A percentile compares a stretch with the other conserved stretches of the same genome.
Evolutionary conservation across 2,797 vertebrate species (phyloP).

Genomic region (Emydoidea blandingii): DNA sequence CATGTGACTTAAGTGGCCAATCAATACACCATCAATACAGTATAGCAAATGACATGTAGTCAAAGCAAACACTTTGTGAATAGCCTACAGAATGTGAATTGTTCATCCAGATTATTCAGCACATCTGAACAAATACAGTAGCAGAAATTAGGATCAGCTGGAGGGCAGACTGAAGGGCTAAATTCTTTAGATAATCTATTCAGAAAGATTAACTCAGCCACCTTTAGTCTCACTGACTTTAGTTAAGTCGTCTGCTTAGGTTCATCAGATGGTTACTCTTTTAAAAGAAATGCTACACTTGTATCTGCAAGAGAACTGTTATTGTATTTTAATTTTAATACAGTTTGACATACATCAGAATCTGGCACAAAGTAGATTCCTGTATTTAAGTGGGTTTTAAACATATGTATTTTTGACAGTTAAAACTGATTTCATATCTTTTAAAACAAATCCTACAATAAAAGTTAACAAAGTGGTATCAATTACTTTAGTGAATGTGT

Average conservation of each 20-base stretch:
- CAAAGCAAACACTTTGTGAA: constrained; percentile 2
- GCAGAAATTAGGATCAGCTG: constrained; percentile 52
- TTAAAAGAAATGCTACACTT: constrained; percentile 21
- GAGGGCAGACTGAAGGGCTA: constrained; percentile 29
- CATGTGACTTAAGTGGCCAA: background rate
- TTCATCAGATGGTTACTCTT: constrained; percentile 56
- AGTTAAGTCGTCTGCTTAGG: constrained; percentile 58
- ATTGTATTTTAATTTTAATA: background rate
- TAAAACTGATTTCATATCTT: constrained; percentile 33
- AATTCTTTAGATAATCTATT: constrained; percentile 45
- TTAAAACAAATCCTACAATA: background rate
- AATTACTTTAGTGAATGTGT: constrained; percentile 5
- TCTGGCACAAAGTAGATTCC: background rate
- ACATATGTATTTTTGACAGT: background rate
- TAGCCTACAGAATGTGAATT: background rate
- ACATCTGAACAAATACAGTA: constrained; percentile 7
- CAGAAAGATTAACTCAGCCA: constrained; percentile 50
- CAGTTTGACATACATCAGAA: background rate
- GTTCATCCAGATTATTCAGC: background rate
- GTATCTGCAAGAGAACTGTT: background rate
- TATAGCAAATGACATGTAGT: background rate
- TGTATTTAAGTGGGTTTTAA: constrained; percentile 23
- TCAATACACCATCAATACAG: background rate
- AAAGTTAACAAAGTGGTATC: background rate
- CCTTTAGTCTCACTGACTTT: constrained; percentile 44